phyloP scores from a whole-genome alignment of 2,113 vertebrate species.

The Podarcis muralis region DNA sequence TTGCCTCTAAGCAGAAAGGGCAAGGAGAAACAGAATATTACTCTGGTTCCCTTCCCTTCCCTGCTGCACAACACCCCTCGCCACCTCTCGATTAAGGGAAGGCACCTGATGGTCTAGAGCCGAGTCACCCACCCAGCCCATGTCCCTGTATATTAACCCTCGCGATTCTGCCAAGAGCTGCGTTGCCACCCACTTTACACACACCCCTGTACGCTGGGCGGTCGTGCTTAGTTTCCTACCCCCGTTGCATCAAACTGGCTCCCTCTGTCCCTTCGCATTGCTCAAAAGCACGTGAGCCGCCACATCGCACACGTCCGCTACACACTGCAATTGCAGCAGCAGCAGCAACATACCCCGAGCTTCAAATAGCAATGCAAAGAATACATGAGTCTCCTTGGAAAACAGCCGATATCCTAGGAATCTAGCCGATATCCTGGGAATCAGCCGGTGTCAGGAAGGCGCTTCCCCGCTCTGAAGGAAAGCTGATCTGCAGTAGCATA shows the following conservation, averaged over 20 bases:
- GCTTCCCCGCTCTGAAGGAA: neutral
- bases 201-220: too few relatives aligned
- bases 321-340: slow-evolving; percentile 3
- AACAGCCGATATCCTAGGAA: neutral
- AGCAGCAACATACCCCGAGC: neutral
- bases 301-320: slow-evolving; percentile 19
- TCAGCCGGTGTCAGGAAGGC: neutral
- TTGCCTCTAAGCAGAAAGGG: neutral
- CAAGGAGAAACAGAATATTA: neutral
- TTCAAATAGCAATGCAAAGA: neutral
- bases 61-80: neutral
- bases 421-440: neutral
- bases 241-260: neutral
- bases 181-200: neutral
- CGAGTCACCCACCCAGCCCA: neutral
- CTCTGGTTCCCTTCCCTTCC: neutral
- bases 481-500: neutral
- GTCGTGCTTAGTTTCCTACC: neutral
- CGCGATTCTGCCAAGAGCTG: neutral
- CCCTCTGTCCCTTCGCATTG: neutral
- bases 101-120: neutral
- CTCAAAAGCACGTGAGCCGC: slow-evolving; percentile 19
- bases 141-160: neutral
- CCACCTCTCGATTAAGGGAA: neutral
- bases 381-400: neutral